Evolutionary conservation across 2,797 vertebrate genomes (phyloP).

Genomic region (Mus spretus): DNA sequence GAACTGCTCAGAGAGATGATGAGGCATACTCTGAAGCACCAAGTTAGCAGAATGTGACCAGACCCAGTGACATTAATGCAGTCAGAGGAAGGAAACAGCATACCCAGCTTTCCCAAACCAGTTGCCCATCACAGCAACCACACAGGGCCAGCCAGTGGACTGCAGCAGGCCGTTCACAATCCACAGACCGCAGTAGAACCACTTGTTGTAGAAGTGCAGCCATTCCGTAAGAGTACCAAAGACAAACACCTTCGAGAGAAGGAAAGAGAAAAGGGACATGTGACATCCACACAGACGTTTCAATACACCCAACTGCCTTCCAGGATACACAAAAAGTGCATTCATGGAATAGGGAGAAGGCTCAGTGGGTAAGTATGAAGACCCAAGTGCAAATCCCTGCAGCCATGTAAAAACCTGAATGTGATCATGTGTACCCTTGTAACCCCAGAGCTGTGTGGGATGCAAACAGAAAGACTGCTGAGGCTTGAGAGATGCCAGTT

Average conservation of each 20-base stretch:
- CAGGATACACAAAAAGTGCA: background rate
- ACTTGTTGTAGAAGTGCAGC: conserved; percentile 96
- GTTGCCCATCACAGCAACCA: conserved; percentile 98
- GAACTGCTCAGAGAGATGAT: background rate
- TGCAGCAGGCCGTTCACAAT: conserved; percentile 97
- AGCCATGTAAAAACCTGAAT: background rate
- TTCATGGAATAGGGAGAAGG: background rate
- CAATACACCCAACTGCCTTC: background rate
- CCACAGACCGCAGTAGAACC: conserved; percentile 96
- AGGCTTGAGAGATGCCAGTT: background rate
- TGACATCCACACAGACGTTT: background rate
- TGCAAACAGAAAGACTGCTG: background rate
- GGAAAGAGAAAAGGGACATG: background rate
- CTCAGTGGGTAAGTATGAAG: background rate
- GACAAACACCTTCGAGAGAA: conserved; percentile 91
- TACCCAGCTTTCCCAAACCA: conserved; percentile 99
- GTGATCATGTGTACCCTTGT: no score
- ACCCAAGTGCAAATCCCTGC: background rate
- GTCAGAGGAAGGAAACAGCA: conserved; percentile 71
- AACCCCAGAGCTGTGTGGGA: background rate
- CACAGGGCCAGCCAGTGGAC: conserved; percentile 98
- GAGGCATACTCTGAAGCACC: background rate
- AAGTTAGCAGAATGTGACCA: background rate
- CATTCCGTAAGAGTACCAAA: conserved; percentile 97
- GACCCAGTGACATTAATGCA: background rate